phyloP scores from a whole-genome alignment of 2,888 invertebrate genomes.

The Caenorhabditis becei region DNA sequence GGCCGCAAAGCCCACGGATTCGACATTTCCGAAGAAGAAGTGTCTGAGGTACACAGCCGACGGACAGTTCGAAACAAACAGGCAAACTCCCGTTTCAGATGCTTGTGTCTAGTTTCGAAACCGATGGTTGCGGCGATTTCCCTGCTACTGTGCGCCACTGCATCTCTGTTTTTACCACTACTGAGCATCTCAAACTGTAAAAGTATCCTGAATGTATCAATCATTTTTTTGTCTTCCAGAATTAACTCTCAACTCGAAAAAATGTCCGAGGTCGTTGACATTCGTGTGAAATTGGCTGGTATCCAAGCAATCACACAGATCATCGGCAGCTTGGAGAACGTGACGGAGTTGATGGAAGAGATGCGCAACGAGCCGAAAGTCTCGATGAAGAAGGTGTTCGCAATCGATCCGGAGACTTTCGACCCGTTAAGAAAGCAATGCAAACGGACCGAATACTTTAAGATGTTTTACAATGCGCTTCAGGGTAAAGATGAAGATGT shows the following conservation, averaged over 20 bases:
- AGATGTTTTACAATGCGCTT: slow-evolving; percentile 24
- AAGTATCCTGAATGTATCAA: background rate
- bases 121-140: slow-evolving; percentile 48
- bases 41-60: slow-evolving; percentile 21
- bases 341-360: slow-evolving; percentile 14
- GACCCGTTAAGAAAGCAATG: background rate
- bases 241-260: slow-evolving; percentile 23
- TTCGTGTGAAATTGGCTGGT: slow-evolving; percentile 38
- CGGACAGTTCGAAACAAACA: too few relatives aligned
- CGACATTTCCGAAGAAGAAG: slow-evolving; percentile 28
- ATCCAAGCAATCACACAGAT: slow-evolving; percentile 32
- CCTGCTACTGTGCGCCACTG: slow-evolving; percentile 18
- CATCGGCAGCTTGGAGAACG: slow-evolving; percentile 3
- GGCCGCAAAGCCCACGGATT: slow-evolving; percentile 29
- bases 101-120: slow-evolving; percentile 24
- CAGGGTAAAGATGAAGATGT: slow-evolving; percentile 12
- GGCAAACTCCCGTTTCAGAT: slow-evolving; percentile 8
- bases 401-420: slow-evolving; percentile 10
- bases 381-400: slow-evolving; percentile 32
- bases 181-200: slow-evolving; percentile 28
- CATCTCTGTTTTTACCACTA: slow-evolving; percentile 15
- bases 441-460: slow-evolving; percentile 32
- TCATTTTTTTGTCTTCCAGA: background rate
- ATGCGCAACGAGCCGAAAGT: background rate
- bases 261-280: slow-evolving; percentile 32